Evolutionary conservation across 2,888 invertebrate genomes (phyloP).

Genomic region (Parelbella ahira): DNA sequence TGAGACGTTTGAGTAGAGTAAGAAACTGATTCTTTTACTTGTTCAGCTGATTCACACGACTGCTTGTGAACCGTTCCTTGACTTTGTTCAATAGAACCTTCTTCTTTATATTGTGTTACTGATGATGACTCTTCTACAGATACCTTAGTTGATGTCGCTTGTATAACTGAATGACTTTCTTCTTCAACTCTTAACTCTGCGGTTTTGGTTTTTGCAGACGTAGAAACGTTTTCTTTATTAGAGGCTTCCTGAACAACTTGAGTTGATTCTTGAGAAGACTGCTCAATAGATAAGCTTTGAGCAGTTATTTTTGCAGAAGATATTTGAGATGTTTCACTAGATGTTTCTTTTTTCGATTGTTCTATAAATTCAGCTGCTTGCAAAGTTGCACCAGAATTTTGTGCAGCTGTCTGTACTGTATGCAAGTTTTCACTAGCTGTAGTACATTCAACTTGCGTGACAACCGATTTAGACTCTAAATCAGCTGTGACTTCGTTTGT

Average conservation of each 20-base stretch:
- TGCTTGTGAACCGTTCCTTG: conserved; percentile 10
- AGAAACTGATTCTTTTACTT: conserved; percentile 25
- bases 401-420: conserved; percentile 28
- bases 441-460: conserved; percentile 47
- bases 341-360: conserved; percentile 18
- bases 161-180: conserved; percentile 25
- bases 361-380: conserved; percentile 18
- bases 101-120: conserved; percentile 21
- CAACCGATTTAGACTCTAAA: conserved; percentile 58
- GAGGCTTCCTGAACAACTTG: conserved; percentile 8
- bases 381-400: conserved; percentile 22
- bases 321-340: conserved; percentile 32
- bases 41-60: conserved; percentile 11
- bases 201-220: conserved; percentile 20
- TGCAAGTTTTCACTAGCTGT: conserved; percentile 47
- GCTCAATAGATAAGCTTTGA: conserved; percentile 30
- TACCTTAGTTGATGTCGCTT: conserved; percentile 25
- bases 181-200: conserved; percentile 27
- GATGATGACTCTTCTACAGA: conserved; percentile 18
- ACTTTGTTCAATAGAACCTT: conserved; percentile 22
- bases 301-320: conserved; percentile 31
- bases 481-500: conserved; percentile 52
- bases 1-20: conserved; percentile 30
- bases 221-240: conserved; percentile 11
- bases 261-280: conserved; percentile 18